A percentile compares a stretch with the other conserved stretches of the same genome.
These are phyloP conservation scores for Catocala nupta DNA, from an alignment of 2,888 invertebrate species.

Conservation along the genomic window DNA sequence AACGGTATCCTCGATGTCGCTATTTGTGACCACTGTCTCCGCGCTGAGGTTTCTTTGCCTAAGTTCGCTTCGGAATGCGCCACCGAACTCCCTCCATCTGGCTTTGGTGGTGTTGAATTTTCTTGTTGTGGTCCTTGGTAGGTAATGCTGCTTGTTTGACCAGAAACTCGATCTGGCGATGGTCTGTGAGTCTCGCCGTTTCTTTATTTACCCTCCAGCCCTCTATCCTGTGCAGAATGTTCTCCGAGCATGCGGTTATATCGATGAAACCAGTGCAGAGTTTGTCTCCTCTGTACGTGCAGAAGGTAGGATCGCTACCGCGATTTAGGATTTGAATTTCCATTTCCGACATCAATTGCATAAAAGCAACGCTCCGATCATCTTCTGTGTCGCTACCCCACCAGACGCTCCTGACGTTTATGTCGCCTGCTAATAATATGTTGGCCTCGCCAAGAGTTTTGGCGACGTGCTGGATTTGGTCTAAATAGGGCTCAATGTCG, in stretches of 20 bases:
- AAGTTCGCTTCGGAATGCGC: neutral
- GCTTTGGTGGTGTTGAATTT: neutral
- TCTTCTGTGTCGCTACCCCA: neutral
- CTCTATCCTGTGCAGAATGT: neutral
- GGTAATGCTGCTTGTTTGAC: neutral
- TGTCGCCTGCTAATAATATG: neutral
- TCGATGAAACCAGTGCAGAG: constrained; percentile 14
- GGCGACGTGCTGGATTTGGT: neutral
- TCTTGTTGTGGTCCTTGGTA: neutral
- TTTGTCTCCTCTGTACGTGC: constrained; percentile 8
- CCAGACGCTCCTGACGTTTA: neutral
- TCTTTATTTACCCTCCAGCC: neutral
- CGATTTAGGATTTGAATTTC: neutral
- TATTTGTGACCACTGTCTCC: too few species aligned
- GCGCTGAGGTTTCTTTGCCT: too few species aligned
- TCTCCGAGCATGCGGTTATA: constrained; percentile 4
- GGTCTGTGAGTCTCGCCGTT: neutral
- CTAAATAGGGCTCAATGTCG: too few species aligned
- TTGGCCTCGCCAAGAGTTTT: neutral
- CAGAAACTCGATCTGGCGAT: neutral
- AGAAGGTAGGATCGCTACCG: constrained; percentile 9
- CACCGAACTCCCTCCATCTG: neutral
- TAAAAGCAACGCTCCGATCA: constrained; percentile 30
- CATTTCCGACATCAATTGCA: neutral
- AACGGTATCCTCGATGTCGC: too few species aligned